These are phyloP conservation scores for Lissocephala sabroskyi DNA, from an alignment of 2,888 invertebrate species.

Conservation along the genomic window DNA sequence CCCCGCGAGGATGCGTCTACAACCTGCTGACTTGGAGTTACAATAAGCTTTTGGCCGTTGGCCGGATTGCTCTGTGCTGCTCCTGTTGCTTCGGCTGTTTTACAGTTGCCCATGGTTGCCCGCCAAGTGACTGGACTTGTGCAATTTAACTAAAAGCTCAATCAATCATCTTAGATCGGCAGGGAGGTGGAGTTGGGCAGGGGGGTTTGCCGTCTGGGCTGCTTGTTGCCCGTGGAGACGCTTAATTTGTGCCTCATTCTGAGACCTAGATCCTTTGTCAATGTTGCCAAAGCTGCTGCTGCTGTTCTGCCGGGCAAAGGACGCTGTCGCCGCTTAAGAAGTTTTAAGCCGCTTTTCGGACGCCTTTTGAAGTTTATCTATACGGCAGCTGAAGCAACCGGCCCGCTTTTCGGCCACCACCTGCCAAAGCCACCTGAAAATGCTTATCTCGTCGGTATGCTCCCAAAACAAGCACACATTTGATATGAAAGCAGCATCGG, in stretches of 20 bases:
- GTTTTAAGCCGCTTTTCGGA: conserved; percentile 51
- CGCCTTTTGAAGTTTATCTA: conserved; percentile 51
- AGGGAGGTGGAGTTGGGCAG: too few species aligned
- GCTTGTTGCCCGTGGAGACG: conserved; percentile 27
- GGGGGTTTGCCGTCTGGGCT: too few species aligned
- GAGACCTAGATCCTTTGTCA: conserved; percentile 26
- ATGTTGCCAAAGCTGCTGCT: conserved; percentile 40
- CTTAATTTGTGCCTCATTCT: conserved; percentile 36
- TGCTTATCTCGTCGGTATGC: too few species aligned
- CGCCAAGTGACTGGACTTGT: conserved; percentile 27
- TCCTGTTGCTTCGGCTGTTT: too few species aligned
- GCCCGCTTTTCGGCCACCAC: conserved; percentile 29
- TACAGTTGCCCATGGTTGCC: conserved; percentile 28
- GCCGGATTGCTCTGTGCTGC: too few species aligned
- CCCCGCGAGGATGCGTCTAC: too few species aligned
- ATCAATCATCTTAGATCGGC: conserved; percentile 44
- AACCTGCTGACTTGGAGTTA: not conserved
- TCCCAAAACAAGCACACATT: too few species aligned
- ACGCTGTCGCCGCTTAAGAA: conserved; percentile 23
- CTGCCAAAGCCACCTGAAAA: conserved; percentile 12
- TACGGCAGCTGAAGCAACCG: conserved; percentile 21
- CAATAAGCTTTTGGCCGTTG: too few species aligned
- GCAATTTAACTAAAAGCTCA: conserved; percentile 59
- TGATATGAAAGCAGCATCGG: too few species aligned
- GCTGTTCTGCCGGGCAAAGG: conserved; percentile 5